Conservation (phyloP, 2,797 vertebrate genomes). For the Gallinago nigripennis region DNA sequence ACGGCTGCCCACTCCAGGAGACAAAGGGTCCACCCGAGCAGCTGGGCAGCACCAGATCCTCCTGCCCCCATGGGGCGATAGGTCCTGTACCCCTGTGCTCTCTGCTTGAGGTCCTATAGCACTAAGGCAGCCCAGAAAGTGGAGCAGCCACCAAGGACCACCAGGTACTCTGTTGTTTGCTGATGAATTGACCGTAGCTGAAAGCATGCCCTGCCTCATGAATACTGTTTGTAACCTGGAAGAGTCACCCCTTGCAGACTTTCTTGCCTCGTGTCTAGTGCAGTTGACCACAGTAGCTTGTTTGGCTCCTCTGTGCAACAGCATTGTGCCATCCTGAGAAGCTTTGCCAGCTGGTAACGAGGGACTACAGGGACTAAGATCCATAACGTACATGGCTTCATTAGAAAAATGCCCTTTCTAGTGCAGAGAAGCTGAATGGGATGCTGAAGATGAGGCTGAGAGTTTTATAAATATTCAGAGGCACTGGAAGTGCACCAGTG, state of each 20-base stretch:
- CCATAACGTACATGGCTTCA: neutral
- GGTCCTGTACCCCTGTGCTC: neutral
- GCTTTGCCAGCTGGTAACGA: neutral
- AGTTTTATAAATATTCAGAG: constrained; percentile 57
- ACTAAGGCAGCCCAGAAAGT: neutral
- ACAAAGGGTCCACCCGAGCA: neutral
- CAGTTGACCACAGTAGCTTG: neutral
- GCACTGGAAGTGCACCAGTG: neutral
- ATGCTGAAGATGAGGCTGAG: neutral
- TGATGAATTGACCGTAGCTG: neutral
- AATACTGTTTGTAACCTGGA: neutral
- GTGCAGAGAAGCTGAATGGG: neutral
- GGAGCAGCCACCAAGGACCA: rapidly evolving
- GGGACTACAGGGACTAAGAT: neutral
- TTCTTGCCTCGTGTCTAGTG: rapidly evolving
- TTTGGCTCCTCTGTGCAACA: neutral
- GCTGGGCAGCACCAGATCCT: rapidly evolving
- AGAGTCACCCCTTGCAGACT: neutral
- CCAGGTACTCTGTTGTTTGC: neutral
- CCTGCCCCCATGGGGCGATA: rapidly evolving
- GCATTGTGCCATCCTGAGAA: neutral
- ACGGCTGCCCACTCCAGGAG: rapidly evolving
- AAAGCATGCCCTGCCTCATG: neutral
- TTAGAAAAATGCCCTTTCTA: constrained; percentile 1
- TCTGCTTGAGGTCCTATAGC: neutral